A percentile compares a stretch with the other conserved stretches of the same genome.
phyloP scores from a whole-genome alignment of 64 coral and sea anemone genomes.

The Acropora yongei region DNA sequence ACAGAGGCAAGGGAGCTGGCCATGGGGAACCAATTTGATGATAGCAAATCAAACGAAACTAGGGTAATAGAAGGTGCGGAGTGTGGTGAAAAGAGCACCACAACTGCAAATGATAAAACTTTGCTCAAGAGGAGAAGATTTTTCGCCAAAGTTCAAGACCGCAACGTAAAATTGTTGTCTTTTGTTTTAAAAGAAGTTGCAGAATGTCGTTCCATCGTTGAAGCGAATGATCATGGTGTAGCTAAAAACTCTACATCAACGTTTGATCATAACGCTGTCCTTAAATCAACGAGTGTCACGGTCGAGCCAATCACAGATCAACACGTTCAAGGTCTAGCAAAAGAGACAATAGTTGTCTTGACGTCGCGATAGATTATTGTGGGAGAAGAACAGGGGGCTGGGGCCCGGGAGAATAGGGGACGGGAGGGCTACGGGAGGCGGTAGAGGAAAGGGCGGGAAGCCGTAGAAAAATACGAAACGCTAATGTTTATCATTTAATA shows the following conservation, averaged over 20 bases:
- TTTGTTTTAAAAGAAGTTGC: constrained; percentile 3
- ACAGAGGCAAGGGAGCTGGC: neutral
- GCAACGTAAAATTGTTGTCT: neutral
- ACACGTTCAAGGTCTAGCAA: neutral
- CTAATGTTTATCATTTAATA: too few species aligned
- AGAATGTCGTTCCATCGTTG: constrained; percentile 27
- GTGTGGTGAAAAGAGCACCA: neutral
- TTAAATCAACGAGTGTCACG: neutral
- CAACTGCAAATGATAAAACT: neutral
- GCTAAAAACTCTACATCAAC: neutral
- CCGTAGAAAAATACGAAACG: too few species aligned
- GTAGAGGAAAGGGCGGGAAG: too few species aligned
- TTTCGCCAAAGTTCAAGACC: constrained; percentile 29
- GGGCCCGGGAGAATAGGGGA: too few species aligned
- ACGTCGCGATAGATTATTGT: neutral
- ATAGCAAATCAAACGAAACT: neutral
- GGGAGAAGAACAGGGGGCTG: too few species aligned
- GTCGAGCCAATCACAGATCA: neutral
- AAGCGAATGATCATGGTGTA: neutral
- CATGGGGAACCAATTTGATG: neutral
- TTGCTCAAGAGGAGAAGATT: neutral
- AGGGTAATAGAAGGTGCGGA: neutral
- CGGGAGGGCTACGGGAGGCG: too few species aligned
- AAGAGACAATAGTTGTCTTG: neutral
- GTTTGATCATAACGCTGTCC: neutral